These are phyloP conservation scores for Polydrusus cervinus DNA, from an alignment of 2,888 invertebrate genomes.

Conservation along the genomic window DNA sequence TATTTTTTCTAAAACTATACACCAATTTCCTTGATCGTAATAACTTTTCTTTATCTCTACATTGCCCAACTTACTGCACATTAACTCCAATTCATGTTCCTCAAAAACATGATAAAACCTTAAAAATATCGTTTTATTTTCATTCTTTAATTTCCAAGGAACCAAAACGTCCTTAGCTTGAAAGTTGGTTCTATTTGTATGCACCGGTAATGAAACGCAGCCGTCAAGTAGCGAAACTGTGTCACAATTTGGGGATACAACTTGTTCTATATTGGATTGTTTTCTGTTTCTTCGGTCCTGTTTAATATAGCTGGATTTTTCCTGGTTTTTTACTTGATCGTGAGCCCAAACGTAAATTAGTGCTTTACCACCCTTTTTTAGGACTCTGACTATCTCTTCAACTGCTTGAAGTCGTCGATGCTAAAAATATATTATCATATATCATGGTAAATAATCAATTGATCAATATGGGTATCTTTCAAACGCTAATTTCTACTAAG, in stretches of 20 bases:
- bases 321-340: conserved; percentile 82
- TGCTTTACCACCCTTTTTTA: conserved; percentile 83
- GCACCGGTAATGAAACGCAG: conserved; percentile 79
- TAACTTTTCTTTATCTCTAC: conserved; percentile 80
- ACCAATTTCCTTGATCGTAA: conserved; percentile 98
- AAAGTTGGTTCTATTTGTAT: conserved; percentile 93
- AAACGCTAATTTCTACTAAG: too few relatives aligned
- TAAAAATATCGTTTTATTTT: conserved; percentile 76
- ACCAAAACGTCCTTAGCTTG: conserved; percentile 92
- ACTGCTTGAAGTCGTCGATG: conserved; percentile 84
- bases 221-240: conserved; percentile 57
- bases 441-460: too few relatives aligned
- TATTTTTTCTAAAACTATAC: conserved; percentile 75
- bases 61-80: conserved; percentile 75
- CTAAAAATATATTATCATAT: conserved; percentile 66
- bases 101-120: conserved; percentile 96
- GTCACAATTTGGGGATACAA: conserved; percentile 61
- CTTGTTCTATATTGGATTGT: conserved; percentile 58
- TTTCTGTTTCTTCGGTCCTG: conserved; percentile 74
- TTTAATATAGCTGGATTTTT: conserved; percentile 82
- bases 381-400: conserved; percentile 82
- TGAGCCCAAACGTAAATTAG: conserved; percentile 98
- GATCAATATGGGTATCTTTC: too few relatives aligned
- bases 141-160: conserved; percentile 90
- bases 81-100: conserved; percentile 82